Evolutionary conservation across 2,797 vertebrate genomes (phyloP).

Genomic region (Hyperoplus immaculatus): DNA sequence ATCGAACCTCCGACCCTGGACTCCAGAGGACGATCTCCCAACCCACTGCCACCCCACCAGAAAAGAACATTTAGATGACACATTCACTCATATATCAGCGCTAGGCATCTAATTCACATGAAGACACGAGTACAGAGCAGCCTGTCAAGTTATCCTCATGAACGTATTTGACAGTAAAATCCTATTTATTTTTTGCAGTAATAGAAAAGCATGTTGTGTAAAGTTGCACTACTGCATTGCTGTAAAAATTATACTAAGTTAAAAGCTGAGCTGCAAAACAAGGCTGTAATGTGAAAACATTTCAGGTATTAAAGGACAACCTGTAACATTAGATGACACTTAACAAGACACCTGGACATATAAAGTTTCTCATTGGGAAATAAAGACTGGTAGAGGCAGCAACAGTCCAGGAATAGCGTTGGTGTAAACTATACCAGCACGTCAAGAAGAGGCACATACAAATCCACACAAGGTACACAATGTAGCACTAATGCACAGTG

Average conservation of each 20-base stretch:
- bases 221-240: no score
- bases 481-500: neutral
- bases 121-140: neutral
- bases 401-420: slow-evolving; percentile 16
- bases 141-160: no score
- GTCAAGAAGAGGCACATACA: neutral
- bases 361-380: neutral
- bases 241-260: neutral
- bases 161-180: neutral
- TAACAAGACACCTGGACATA: neutral
- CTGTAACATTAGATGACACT: neutral
- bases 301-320: neutral
- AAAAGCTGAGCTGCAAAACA: neutral
- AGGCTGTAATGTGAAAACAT: neutral
- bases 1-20: no score
- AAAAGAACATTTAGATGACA: neutral
- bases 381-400: neutral
- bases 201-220: neutral
- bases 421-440: neutral
- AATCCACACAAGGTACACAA: neutral
- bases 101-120: neutral
- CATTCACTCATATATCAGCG: neutral
- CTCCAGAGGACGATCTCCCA: no score
- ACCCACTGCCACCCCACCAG: no score
- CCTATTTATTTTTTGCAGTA: neutral